Conservation (phyloP, 2,113 vertebrate genomes). For the Salvator merianae region DNA sequence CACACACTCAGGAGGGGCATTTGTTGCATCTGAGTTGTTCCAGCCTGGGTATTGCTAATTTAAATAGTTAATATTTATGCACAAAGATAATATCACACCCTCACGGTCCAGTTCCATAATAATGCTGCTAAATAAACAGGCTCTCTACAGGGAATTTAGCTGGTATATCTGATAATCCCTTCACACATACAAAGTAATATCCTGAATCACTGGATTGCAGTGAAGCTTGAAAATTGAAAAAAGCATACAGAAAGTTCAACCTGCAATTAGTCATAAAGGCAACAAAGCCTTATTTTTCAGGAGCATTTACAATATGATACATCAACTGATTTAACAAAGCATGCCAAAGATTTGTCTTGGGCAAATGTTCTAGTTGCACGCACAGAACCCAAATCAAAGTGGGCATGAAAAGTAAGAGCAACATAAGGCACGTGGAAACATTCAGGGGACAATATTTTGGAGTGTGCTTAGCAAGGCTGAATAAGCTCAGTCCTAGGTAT, state of each 20-base stretch:
- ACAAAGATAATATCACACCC: slow-evolving; percentile 48
- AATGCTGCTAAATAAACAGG: slow-evolving; percentile 33
- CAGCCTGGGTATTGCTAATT: slow-evolving; percentile 7
- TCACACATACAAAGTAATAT: slow-evolving; percentile 55
- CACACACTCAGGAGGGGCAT: background rate
- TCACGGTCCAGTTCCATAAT: slow-evolving; percentile 48
- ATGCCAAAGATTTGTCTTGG: slow-evolving; percentile 19
- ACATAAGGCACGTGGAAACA: background rate
- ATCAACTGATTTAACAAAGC: slow-evolving; percentile 46
- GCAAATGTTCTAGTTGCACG: slow-evolving; percentile 11
- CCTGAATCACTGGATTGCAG: slow-evolving; percentile 49
- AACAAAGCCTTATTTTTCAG: slow-evolving; percentile 49
- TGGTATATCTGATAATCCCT: slow-evolving; percentile 44
- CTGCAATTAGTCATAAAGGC: slow-evolving; percentile 62
- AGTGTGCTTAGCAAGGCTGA: background rate
- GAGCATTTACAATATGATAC: slow-evolving; percentile 43
- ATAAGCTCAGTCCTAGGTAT: background rate
- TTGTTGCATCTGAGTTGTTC: slow-evolving; percentile 1
- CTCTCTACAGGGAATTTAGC: slow-evolving; percentile 41
- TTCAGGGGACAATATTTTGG: background rate
- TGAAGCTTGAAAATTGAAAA: slow-evolving; percentile 60
- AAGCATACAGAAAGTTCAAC: slow-evolving; percentile 52
- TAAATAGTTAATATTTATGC: slow-evolving; percentile 9
- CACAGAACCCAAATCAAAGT: slow-evolving; percentile 32
- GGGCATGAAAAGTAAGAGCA: slow-evolving; percentile 17